A percentile compares a stretch with the other conserved stretches of the same genome.
Evolutionary conservation across 35 echinoderm and acorn worm species (phyloP).

Genomic region (Strongylocentrotus purpuratus): DNA sequence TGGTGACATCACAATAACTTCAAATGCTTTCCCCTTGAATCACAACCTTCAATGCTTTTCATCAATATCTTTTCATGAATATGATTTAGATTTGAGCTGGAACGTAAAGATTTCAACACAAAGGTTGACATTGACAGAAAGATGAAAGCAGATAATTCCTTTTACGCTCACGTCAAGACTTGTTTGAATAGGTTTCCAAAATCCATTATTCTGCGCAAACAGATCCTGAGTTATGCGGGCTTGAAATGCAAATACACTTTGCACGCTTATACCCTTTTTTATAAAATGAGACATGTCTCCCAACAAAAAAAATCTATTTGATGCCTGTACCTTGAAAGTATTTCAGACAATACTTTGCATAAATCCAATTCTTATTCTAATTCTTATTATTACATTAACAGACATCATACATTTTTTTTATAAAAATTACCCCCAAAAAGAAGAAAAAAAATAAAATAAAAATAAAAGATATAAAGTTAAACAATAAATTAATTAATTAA

Average conservation of each 20-base stretch:
- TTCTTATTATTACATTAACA: too few relatives aligned
- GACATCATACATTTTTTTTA: too few relatives aligned
- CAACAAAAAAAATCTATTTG: too few relatives aligned
- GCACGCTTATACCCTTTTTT: neutral
- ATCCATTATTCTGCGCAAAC: neutral
- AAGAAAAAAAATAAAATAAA: too few relatives aligned
- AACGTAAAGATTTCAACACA: neutral
- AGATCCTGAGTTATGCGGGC: neutral
- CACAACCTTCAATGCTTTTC: neutral
- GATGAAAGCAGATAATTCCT: neutral
- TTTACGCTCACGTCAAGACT: neutral
- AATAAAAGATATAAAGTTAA: too few relatives aligned
- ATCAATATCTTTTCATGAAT: neutral
- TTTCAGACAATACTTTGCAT: too few relatives aligned
- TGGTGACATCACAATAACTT: neutral
- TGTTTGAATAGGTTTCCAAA: neutral
- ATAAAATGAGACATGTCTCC: too few relatives aligned
- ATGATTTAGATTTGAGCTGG: neutral
- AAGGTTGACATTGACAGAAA: neutral
- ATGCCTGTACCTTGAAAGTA: too few relatives aligned
- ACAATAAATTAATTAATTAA: too few relatives aligned
- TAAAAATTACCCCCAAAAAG: too few relatives aligned
- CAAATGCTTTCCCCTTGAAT: neutral
- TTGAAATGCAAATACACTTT: slow-evolving; percentile 13
- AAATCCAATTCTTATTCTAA: too few relatives aligned